phyloP scores from a whole-genome alignment of 2,888 invertebrate species.

The Melinopterus prodromus region DNA sequence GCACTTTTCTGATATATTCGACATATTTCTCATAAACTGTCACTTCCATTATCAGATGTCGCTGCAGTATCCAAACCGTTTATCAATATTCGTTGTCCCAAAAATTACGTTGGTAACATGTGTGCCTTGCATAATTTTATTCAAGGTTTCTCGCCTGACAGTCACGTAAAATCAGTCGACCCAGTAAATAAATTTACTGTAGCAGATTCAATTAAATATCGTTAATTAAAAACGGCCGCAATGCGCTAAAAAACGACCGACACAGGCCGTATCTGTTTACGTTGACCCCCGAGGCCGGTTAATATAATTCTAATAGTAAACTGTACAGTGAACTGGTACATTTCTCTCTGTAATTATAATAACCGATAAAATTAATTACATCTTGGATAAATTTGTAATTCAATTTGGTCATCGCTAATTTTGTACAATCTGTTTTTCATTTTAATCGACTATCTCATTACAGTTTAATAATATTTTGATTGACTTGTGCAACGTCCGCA shows the following conservation, averaged over 20 bases:
- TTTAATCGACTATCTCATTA: neutral
- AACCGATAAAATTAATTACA: constrained; percentile 36
- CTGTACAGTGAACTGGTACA: constrained; percentile 11
- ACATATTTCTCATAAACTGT: too few relatives aligned
- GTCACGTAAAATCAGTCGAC: neutral
- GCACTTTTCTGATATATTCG: too few relatives aligned
- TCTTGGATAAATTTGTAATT: constrained; percentile 31
- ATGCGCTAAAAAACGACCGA: neutral
- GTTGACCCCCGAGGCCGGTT: constrained; percentile 24
- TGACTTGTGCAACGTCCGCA: neutral
- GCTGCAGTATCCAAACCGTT: too few relatives aligned
- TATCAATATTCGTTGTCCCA: too few relatives aligned
- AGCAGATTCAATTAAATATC: neutral
- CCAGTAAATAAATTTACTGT: neutral
- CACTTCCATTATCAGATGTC: too few relatives aligned
- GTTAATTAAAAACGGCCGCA: neutral
- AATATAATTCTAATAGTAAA: constrained; percentile 30
- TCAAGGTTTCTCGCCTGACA: neutral
- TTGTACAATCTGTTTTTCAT: constrained; percentile 17
- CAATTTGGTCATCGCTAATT: constrained; percentile 37
- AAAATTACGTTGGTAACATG: neutral
- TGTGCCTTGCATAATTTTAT: neutral
- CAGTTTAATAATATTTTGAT: neutral
- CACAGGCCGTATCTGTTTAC: constrained; percentile 18
- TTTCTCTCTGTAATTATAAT: constrained; percentile 13